phyloP scores from a whole-genome alignment of 2,113 vertebrate species.

The Orycteropus afer region DNA sequence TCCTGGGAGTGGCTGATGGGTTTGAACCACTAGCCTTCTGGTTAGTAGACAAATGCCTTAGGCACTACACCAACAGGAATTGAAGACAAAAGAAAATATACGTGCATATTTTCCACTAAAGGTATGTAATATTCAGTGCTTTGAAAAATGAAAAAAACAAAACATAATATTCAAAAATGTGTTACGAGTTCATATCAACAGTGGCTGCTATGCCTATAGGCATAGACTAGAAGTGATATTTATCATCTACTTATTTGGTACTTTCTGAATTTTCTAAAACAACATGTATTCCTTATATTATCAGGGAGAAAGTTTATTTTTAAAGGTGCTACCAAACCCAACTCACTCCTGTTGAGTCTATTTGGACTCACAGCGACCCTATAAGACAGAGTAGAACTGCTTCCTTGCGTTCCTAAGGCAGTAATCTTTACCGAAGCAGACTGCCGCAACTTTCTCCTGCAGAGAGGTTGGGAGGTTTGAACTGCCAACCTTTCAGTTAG shows the following conservation, averaged over 20 bases:
- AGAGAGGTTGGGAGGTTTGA: too few species aligned
- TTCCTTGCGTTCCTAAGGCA: too few species aligned
- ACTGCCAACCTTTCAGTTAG: too few species aligned
- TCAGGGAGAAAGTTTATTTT: not conserved
- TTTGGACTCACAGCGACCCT: too few species aligned
- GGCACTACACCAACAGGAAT: too few species aligned
- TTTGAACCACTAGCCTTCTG: too few species aligned
- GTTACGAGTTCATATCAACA: not conserved
- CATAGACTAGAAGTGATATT: not conserved
- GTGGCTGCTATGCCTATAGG: not conserved
- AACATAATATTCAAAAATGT: not conserved
- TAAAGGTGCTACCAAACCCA: not conserved
- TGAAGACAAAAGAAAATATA: not conserved
- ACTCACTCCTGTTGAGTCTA: too few species aligned
- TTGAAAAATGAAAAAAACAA: not conserved
- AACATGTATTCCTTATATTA: not conserved
- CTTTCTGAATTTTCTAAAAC: not conserved
- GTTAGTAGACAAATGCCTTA: not conserved
- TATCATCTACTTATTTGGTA: not conserved
- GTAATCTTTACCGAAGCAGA: too few species aligned
- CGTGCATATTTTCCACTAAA: not conserved
- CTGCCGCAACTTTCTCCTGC: too few species aligned
- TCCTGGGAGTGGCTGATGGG: too few species aligned
- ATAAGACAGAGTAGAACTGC: too few species aligned
- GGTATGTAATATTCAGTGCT: not conserved